Conservation (phyloP, 1,140 invertebrate genomes). For the Platorchestia sp. region DNA sequence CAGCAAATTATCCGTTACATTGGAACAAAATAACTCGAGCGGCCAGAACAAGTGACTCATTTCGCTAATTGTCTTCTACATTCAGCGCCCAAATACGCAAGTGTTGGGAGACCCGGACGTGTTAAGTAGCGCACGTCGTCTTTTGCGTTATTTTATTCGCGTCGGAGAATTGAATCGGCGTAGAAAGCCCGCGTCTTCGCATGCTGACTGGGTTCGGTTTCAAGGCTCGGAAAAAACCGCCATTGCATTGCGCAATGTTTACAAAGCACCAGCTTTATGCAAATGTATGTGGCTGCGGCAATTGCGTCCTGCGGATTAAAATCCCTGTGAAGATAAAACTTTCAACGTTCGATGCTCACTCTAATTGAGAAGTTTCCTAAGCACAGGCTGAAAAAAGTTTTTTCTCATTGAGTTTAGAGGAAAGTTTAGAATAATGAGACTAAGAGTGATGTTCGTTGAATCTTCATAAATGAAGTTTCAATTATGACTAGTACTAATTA, state of each 20-base stretch:
- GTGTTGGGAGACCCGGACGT: background rate
- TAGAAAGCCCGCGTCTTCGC: background rate
- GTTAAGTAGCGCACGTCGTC: background rate
- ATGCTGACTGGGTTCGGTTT: background rate
- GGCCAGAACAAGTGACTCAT: background rate
- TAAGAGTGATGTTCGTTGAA: background rate
- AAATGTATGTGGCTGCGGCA: slow-evolving; percentile 33
- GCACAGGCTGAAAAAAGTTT: background rate
- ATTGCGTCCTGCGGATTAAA: slow-evolving; percentile 3
- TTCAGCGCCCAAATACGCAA: background rate
- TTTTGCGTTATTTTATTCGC: background rate
- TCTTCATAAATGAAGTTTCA: background rate
- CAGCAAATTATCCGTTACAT: background rate
- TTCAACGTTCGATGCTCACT: background rate
- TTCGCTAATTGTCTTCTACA: background rate
- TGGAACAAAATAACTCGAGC: background rate
- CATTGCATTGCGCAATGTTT: slow-evolving; percentile 25
- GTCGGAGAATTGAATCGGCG: background rate
- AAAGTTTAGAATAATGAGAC: background rate
- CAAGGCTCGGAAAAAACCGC: background rate
- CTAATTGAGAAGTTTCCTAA: background rate
- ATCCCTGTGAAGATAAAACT: background rate
- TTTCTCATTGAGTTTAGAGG: background rate
- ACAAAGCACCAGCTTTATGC: slow-evolving; percentile 21
- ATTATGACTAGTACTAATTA: background rate